phyloP scores from a whole-genome alignment of 2,113 vertebrate species.

The Setophaga kirtlandii region DNA sequence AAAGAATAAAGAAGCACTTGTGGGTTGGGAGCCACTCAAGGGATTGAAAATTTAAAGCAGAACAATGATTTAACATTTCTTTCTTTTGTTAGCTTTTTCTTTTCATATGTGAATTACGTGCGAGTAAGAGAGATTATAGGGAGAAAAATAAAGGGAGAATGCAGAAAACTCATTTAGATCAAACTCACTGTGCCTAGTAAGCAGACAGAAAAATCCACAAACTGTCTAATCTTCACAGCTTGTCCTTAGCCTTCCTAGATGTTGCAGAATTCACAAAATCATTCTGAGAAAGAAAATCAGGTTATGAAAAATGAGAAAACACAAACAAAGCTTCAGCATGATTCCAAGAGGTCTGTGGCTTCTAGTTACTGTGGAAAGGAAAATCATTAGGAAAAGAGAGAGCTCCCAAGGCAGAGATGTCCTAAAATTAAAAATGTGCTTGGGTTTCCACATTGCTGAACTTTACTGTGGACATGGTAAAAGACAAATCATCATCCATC shows the following conservation, averaged over 20 bases:
- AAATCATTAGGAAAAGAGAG: neutral
- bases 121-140: neutral
- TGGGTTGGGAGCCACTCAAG: conserved; percentile 32
- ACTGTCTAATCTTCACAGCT: neutral
- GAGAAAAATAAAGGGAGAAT: neutral
- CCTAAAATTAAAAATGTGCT: neutral
- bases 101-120: conserved; percentile 20
- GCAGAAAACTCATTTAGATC: conserved; percentile 29
- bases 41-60: conserved; percentile 39
- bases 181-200: conserved; percentile 22
- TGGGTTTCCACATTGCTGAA: neutral
- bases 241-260: neutral
- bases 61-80: conserved; percentile 46
- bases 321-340: neutral
- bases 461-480: neutral
- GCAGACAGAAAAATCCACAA: neutral
- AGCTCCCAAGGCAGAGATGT: neutral
- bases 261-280: neutral
- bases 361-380: neutral
- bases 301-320: conserved; percentile 2
- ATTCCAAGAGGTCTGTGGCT: neutral
- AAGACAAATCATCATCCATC: neutral
- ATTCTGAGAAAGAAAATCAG: neutral
- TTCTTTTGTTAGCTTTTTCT: conserved; percentile 47
- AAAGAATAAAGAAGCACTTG: conserved; percentile 38